Evolutionary conservation across 2,113 vertebrate species (phyloP).

Genomic region (Eptatretus burgeri): DNA sequence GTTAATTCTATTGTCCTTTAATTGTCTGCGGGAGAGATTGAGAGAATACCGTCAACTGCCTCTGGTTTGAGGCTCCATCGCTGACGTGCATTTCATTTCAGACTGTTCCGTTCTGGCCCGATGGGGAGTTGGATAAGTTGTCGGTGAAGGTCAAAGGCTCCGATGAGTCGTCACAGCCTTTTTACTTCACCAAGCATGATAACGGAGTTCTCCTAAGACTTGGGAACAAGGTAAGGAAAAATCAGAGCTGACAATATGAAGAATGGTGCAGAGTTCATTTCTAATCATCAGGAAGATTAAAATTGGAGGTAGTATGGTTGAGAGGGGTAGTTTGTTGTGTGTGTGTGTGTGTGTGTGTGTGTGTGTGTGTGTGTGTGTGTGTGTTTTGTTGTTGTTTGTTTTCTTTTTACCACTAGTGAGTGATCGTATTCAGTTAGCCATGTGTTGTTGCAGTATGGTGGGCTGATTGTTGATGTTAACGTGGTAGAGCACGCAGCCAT

Average conservation of each 20-base stretch:
- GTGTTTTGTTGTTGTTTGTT: background rate
- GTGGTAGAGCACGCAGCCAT: slow-evolving; percentile 40
- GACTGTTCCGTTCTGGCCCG: slow-evolving; percentile 89
- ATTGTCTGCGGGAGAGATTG: too few relatives aligned
- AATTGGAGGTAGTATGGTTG: too few relatives aligned
- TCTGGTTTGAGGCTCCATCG: too few relatives aligned
- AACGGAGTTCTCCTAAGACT: slow-evolving; percentile 52
- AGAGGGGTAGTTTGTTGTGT: background rate
- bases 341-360: background rate
- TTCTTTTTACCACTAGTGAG: background rate
- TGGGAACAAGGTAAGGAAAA: slow-evolving; percentile 29
- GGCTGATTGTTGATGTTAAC: slow-evolving; percentile 49
- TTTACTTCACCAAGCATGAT: slow-evolving; percentile 47
- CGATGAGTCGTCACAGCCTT: slow-evolving; percentile 31
- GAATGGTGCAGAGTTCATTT: too few relatives aligned
- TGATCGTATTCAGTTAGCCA: background rate
- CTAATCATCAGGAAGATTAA: too few relatives aligned
- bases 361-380: background rate
- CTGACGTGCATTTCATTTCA: slow-evolving; percentile 11
- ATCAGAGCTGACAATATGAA: too few relatives aligned
- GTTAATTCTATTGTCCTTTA: too few relatives aligned
- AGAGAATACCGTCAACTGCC: too few relatives aligned
- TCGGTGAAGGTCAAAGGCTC: slow-evolving; percentile 46
- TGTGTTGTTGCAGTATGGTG: slow-evolving; percentile 25
- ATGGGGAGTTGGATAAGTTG: slow-evolving; percentile 33